phyloP scores from a whole-genome alignment of 2,888 invertebrate genomes.

The Seladonia tumulorum region DNA sequence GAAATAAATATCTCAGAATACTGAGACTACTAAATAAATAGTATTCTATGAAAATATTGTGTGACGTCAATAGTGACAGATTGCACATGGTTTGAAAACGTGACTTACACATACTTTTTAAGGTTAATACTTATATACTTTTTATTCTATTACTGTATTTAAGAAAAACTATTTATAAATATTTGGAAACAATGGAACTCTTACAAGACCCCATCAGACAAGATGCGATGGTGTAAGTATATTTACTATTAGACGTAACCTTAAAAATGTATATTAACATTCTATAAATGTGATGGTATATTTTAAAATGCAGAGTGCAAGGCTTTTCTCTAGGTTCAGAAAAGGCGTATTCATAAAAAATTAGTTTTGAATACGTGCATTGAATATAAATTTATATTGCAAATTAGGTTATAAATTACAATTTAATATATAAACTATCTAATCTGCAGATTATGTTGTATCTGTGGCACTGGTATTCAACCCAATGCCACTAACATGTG shows the following conservation, averaged over 20 bases:
- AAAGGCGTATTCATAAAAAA: background rate
- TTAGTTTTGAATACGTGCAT: background rate
- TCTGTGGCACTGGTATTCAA: slow-evolving; percentile 96
- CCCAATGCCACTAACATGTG: slow-evolving; percentile 99
- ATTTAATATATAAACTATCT: background rate
- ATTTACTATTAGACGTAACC: slow-evolving; percentile 24
- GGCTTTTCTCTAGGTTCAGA: background rate
- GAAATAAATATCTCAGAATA: too few relatives aligned
- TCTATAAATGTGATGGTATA: background rate
- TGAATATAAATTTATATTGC: background rate
- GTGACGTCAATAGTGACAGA: background rate
- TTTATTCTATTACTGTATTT: background rate
- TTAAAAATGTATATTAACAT: background rate
- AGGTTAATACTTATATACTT: background rate
- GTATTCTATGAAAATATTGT: background rate
- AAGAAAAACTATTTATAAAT: slow-evolving; percentile 6
- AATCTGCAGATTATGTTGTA: slow-evolving; percentile 90
- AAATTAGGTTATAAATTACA: background rate
- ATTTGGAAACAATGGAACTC: slow-evolving; percentile 22
- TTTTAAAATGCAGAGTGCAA: background rate
- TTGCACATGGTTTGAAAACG: background rate
- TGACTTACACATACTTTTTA: background rate
- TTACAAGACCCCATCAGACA: slow-evolving; percentile 32
- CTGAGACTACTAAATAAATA: too few relatives aligned
- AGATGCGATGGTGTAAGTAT: slow-evolving; percentile 45